Evolutionary conservation across 1,140 invertebrate species (phyloP).

Genomic region (Diachasmimorpha longicaudata): DNA sequence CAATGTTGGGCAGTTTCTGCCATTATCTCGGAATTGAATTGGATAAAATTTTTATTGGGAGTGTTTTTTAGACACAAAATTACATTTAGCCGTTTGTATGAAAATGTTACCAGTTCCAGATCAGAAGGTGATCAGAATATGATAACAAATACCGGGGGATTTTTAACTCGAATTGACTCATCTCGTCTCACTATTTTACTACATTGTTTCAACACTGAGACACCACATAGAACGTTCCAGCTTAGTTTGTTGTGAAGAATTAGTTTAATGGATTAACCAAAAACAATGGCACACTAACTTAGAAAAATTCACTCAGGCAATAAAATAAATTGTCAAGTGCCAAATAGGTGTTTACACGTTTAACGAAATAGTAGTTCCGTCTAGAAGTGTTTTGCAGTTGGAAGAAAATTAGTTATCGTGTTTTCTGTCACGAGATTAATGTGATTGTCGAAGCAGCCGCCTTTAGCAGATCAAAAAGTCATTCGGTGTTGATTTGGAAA

Average conservation of each 20-base stretch:
- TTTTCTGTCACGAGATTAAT: neutral
- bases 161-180: too few relatives aligned
- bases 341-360: neutral
- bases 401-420: neutral
- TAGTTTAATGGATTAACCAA: neutral
- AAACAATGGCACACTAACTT: neutral
- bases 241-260: neutral
- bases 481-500: too few relatives aligned
- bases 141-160: too few relatives aligned
- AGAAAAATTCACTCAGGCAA: neutral
- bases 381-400: neutral
- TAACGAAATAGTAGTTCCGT: neutral
- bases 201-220: neutral
- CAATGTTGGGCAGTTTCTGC: too few relatives aligned
- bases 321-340: slow-evolving; percentile 1
- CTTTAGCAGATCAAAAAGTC: neutral
- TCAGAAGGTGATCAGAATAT: too few relatives aligned
- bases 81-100: too few relatives aligned
- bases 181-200: neutral
- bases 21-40: too few relatives aligned
- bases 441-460: neutral
- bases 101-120: too few relatives aligned
- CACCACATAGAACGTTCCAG: neutral
- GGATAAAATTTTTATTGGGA: too few relatives aligned
- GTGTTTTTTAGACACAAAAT: too few relatives aligned